Evolutionary conservation across 1,140 invertebrate genomes (phyloP), one percentile per base, ranked within the genome.

Genomic region (Diabrotica undecimpunctata): DNA sequence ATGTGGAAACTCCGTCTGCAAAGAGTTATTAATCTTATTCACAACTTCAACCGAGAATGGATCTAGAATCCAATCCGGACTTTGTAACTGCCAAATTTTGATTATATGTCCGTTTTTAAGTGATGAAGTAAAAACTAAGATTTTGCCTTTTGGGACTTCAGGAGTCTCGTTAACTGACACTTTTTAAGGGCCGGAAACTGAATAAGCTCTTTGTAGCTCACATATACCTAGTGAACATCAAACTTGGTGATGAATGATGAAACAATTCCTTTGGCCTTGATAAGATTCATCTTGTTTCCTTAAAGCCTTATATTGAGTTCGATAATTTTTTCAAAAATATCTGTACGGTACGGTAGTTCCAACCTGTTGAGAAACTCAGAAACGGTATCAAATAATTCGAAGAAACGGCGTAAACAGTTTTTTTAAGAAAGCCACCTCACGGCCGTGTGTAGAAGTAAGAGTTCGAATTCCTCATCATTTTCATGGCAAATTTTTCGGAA

Each of bases 251-350:
- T 66, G 66, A 79, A 79, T 70, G 75, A 71, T 72, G 73, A 68
- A 73, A 78, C 59, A 65, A 68, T 61, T 54, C 69, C 71, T 74
- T 78, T 78, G 75, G 72, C 75, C 73, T 79, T 78, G 70, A 79
- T 76, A 68, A 78, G 75, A 71, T 79, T 79, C 66, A 78, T 59
- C 38, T 77, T 50, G 71, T 76, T 73, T 53, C 73, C 77, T 77
- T 79, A 74, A 61, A 79, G 71, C 70, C 73, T 10, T 13, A 74
- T 35, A 67, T 73, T 75, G 38, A 61, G n/a, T n/a, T n/a, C n/a
- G n/a, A n/a, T n/a, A n/a, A n/a, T n/a, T n/a, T n/a, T n/a, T n/a
- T n/a, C n/a, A n/a, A n/a, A n/a, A n/a, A n/a, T n/a, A n/a, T n/a
- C n/a, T n/a, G n/a, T n/a, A n/a, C n/a, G n/a, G n/a, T n/a, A n/a